Evolutionary conservation across 2,113 vertebrate species (phyloP), one percentile per base, ranked within the genome.

Genomic region (Morone saxatilis): DNA sequence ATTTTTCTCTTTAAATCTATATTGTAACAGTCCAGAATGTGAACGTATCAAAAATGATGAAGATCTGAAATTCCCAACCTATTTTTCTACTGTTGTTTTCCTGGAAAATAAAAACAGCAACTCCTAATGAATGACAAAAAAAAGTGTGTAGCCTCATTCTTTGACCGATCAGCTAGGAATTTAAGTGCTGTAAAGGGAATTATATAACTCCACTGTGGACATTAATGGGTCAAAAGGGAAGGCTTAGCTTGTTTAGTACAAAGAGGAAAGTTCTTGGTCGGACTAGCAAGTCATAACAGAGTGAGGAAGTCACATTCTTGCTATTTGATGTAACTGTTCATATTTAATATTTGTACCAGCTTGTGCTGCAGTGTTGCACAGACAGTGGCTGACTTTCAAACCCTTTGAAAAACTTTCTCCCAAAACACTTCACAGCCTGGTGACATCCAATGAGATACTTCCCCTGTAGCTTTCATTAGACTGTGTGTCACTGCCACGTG

Each of bases 311-410:
- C 56, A 66, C 6, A 31, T 51, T 60, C 53, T 61, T 69, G 56
- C 59, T 25, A 80, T 76, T 40, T 67, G 45, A 80, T 80, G 38
- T 72, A 38, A 61, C 25, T 67, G 13, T 71, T 51, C 25, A 66
- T 80, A 66, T 72, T 72, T 72, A 38, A 77, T 67, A 54, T 72
- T 53, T n/a, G 10, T 19, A 67, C 40, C 19, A 25, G 11, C 3
- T 11, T 22, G 20, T 13, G 7, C 13, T 51, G 71, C 25, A 51
- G 65, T 20, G 12, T 22, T 50, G n/a, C 17, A 48, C n/a, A 31
- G 63, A 22, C 36, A n/a, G 48, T 7, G 16, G 71, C 56, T 51
- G 65, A 65, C 11, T 57, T 66, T 56, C 48, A 17, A 61, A 59
- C 22, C 9, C 69, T 73, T 68, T 78, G 14, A 62, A 67, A 68